Base-by-base conservation (phyloP, 2,797 vertebrate genomes). In the Cephalopachus bancanus region DNA sequence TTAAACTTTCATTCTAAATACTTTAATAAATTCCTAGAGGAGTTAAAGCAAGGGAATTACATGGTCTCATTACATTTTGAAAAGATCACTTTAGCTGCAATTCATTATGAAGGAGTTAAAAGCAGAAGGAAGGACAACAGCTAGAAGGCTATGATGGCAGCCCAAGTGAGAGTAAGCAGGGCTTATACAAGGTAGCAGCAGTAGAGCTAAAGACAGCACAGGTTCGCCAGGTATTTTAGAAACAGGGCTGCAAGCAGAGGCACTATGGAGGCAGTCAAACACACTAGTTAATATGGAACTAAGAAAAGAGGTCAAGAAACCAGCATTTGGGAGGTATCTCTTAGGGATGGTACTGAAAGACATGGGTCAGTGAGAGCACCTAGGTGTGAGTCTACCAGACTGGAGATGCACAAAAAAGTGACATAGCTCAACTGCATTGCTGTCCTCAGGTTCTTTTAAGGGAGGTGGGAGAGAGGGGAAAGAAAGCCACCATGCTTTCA, bases 1-100 rank as follows among this genome's bases (percentile, higher is more conserved):
- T 49, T n/a, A 17, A 65, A 57, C 30, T 85, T 30, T 59, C 44
- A 86, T 62, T 92, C 24, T 62, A 49, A 55, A 79, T 22, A 75
- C 60, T 57, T 1, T 69, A 64, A 62, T 10, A 69, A 79, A 60
- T 33, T 37, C 24, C 64, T n/a, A 22, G 19, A 93, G 57, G 20
- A 79, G 62, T 49, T 76, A 76, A 76, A 79, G 72, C n/a, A 80
- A 80, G 33, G 59, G 59, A 53, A 85, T 72, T 71, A 74, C 5
- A 24, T n/a, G 37, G 51, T 74, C 24, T 91, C 64, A 71, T 81
- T 67, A 16, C 59, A 74, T 62, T 86, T 67, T 30, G 51, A 60
- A 84, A 84, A 60, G 64, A 67, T 75, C 62, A 67, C 22, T 64
- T 64, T 8, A 69, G n/a, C 14, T 60, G 51, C 37, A 75, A 72